phyloP scores from a whole-genome alignment of 2,888 invertebrate species.

The Epinotia ramella region DNA sequence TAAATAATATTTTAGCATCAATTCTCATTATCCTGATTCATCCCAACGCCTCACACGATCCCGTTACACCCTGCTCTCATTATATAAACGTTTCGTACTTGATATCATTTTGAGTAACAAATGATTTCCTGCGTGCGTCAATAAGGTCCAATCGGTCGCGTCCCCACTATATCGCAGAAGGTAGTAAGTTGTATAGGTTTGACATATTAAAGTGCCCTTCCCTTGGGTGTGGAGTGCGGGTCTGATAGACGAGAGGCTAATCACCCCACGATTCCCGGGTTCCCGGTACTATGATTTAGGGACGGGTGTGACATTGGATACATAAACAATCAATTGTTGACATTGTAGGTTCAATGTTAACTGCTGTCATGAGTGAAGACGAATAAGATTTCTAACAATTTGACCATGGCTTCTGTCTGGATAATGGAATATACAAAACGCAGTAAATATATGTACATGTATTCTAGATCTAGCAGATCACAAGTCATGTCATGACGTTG shows the following conservation, averaged over 20 bases:
- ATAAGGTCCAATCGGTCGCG: constrained; percentile 26
- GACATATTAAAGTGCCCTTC: neutral
- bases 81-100: constrained; percentile 42
- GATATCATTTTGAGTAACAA: constrained; percentile 44
- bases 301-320: neutral
- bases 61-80: constrained; percentile 20
- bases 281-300: neutral
- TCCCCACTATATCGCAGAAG: neutral
- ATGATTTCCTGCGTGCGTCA: constrained; percentile 38
- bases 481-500: too few species aligned
- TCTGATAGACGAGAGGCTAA: constrained; percentile 9
- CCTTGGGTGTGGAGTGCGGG: neutral
- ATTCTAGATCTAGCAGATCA: too few species aligned
- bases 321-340: neutral
- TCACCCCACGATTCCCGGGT: neutral
- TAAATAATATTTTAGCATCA: constrained; percentile 13
- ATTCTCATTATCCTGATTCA: constrained; percentile 28
- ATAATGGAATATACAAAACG: too few species aligned
- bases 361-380: too few species aligned
- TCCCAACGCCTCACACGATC: constrained; percentile 14
- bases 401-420: too few species aligned
- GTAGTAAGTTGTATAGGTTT: neutral
- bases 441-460: too few species aligned
- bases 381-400: too few species aligned
- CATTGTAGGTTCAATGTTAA: neutral